A percentile compares a stretch with the other conserved stretches of the same genome.
Evolutionary conservation across 2,113 vertebrate species (phyloP).

Genomic region (Silurus asotus): DNA sequence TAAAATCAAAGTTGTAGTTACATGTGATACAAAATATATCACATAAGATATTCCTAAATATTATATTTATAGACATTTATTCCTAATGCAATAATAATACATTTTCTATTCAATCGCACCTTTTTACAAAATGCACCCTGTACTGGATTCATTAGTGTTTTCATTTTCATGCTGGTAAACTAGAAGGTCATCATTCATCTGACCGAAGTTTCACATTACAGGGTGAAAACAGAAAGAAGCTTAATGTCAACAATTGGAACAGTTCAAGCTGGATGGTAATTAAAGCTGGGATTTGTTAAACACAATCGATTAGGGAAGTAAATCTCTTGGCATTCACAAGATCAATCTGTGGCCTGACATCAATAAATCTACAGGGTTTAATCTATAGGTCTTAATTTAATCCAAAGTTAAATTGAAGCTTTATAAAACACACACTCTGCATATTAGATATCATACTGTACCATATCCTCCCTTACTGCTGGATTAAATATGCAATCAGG

Average conservation of each 20-base stretch:
- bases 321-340: neutral
- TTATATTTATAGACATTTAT: too few species aligned
- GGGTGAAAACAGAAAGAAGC: neutral
- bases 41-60: too few species aligned
- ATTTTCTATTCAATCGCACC: neutral
- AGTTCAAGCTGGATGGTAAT: neutral
- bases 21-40: too few species aligned
- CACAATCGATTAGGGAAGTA: neutral
- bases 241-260: neutral
- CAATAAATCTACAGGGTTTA: neutral
- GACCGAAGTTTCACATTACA: neutral
- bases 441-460: neutral
- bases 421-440: neutral
- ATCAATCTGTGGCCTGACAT: neutral
- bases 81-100: neutral
- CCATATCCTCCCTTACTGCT: too few species aligned
- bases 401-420: neutral
- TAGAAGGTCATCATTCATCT: neutral
- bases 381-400: neutral
- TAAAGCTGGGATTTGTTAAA: slow-evolving; percentile 1
- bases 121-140: too few species aligned
- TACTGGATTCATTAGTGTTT: neutral
- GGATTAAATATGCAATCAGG: neutral
- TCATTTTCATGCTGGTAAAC: neutral
- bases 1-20: too few species aligned